Base-by-base conservation (phyloP, 1,140 invertebrate species). In the Aphis gossypii region DNA sequence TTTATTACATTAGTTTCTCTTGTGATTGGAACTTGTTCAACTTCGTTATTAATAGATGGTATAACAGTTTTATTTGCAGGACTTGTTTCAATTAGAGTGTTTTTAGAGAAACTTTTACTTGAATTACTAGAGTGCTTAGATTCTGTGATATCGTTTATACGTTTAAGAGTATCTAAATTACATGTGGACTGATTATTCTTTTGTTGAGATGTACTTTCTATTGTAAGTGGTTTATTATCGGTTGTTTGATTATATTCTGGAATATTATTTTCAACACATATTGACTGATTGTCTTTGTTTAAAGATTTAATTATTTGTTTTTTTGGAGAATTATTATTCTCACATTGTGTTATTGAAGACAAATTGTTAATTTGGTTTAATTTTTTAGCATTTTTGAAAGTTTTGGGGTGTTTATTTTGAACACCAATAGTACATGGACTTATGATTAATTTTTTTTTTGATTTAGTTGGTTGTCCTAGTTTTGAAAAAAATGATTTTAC, bases 341-440 rank as follows among this genome's bases (percentile, higher is more conserved):
- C 20, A 54, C 35, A 25, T 90, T 90, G 35, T 90, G 25, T 60
- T 56, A 18, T 41, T 60, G 48, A 41, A 38, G 38, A 25, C 2
- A 90, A 44, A 60, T 30, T 54, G 41, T 14, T 93, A 30, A 8
- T 93, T 93, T 41, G 38, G n/a, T 38, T 84, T 30, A 93, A 41
- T 30, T 93, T 30, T 84, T 51, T 23, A 35, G 8, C 25, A 82
- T 23, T 30, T 60, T 83, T 25, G 0, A 23, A 18, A 25, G 23
- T 60, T 25, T 44, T 23, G 3, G 14, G 44, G 7, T 14, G 25
- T 21, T 8, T 44, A 44, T 93, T 93, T 54, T 84, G 25, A 25
- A 93, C 82, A 84, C 82, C 48, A 86, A 93, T 93, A 9, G 92
- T 86, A 38, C 82, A 11, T 84, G 92, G 92, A 86, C 38, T 35